phyloP scores from a whole-genome alignment of 2,113 vertebrate species.

The Ploceus nigricollis region DNA sequence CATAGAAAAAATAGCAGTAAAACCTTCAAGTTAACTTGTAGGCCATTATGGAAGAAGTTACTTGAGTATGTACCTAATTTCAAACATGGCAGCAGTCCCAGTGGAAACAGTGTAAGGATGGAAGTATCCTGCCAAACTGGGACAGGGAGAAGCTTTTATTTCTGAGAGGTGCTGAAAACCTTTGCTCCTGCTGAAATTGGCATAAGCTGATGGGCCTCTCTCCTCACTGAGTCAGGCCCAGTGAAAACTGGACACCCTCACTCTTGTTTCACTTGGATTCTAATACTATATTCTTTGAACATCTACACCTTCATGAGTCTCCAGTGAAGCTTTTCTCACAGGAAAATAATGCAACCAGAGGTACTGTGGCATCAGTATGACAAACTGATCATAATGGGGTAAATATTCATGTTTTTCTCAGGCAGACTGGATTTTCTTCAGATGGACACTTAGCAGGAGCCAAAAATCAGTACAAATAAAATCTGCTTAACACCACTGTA shows the following conservation, averaged over 20 bases:
- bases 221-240: not conserved
- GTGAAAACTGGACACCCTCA: not conserved
- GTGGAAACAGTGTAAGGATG: not conserved
- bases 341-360: not conserved
- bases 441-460: not conserved
- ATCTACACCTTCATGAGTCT: not conserved
- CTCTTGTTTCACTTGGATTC: not conserved
- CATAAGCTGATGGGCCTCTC: not conserved
- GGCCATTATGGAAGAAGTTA: not conserved
- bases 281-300: not conserved
- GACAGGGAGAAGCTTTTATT: not conserved
- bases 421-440: not conserved
- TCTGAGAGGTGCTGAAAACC: not conserved
- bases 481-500: not conserved
- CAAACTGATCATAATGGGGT: not conserved
- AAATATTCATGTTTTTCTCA: not conserved
- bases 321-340: not conserved
- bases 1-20: slow-evolving; percentile 1
- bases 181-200: not conserved
- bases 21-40: not conserved
- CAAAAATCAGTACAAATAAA: not conserved
- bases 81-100: not conserved
- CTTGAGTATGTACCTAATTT: not conserved
- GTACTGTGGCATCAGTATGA: not conserved
- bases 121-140: not conserved